Evolutionary conservation across 2,797 vertebrate genomes (phyloP).

Genomic region (Ataeniobius toweri): DNA sequence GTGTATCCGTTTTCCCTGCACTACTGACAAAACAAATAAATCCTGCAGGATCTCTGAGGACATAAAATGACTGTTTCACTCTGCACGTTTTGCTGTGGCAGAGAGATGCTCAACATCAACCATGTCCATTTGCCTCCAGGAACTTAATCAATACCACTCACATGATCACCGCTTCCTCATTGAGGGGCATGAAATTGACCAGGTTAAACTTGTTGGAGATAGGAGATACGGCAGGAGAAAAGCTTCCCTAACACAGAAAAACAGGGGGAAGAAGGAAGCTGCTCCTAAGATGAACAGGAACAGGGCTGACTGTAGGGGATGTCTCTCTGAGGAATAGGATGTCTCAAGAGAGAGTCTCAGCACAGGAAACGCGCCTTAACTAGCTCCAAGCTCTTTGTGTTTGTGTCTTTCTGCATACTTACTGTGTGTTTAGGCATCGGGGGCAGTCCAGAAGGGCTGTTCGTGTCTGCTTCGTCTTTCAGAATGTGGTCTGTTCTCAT

Average conservation of each 20-base stretch:
- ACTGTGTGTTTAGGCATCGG: constrained; percentile 89
- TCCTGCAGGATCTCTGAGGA: neutral
- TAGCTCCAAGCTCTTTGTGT: constrained; percentile 13
- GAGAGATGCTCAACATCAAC: neutral
- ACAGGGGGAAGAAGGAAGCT: neutral
- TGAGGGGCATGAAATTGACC: constrained; percentile 13
- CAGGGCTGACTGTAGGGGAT: constrained; percentile 31
- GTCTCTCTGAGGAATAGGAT: constrained; percentile 59
- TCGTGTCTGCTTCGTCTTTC: constrained; percentile 86
- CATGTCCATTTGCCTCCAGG: neutral
- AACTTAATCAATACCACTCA: constrained; percentile 35
- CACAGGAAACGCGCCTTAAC: constrained; percentile 61
- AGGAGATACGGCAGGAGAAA: constrained; percentile 15
- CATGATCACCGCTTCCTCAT: constrained; percentile 9
- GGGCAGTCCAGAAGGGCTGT: constrained; percentile 86
- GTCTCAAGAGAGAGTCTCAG: constrained; percentile 52
- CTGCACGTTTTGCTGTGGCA: neutral
- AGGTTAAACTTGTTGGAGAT: constrained; percentile 2
- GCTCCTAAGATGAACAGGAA: constrained; percentile 39
- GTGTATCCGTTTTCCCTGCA: neutral
- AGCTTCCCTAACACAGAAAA: constrained; percentile 1
- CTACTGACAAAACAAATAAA: neutral
- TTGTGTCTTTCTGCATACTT: constrained; percentile 70
- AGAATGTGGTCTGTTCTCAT: constrained; percentile 95
- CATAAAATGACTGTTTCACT: neutral